Conservation (phyloP, 1,140 invertebrate species). For the Meloidogyne chitwoodi region DNA sequence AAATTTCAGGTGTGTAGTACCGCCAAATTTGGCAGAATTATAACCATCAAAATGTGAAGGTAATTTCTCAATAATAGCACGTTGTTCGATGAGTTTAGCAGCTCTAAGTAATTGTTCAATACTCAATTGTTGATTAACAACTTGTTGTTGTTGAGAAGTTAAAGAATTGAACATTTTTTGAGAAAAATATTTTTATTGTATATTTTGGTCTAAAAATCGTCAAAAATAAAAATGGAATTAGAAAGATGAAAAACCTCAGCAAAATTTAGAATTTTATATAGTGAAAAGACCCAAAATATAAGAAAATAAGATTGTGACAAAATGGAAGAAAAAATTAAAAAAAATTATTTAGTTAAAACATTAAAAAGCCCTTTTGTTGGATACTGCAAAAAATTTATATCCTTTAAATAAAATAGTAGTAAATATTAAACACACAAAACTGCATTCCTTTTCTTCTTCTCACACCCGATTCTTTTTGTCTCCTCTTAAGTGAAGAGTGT, state of each 20-base stretch:
- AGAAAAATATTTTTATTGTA: no score
- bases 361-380: no score
- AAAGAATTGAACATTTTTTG: not conserved
- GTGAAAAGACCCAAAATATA: no score
- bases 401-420: not conserved
- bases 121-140: not conserved
- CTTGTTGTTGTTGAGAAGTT: constrained; percentile 38
- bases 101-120: not conserved
- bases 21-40: not conserved
- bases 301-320: no score
- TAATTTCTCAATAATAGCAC: not conserved
- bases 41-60: not conserved
- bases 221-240: no score
- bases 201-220: no score
- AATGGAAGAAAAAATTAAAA: no score
- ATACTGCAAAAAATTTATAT: not conserved
- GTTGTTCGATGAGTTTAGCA: not conserved
- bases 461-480: not conserved
- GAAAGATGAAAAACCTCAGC: no score
- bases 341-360: no score
- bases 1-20: not conserved
- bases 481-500: not conserved
- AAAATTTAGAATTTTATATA: no score
- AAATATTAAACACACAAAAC: not conserved
- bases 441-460: not conserved